These are phyloP conservation scores for Agrypnia vestita DNA, from an alignment of 1,140 invertebrate species.

Conservation along the genomic window DNA sequence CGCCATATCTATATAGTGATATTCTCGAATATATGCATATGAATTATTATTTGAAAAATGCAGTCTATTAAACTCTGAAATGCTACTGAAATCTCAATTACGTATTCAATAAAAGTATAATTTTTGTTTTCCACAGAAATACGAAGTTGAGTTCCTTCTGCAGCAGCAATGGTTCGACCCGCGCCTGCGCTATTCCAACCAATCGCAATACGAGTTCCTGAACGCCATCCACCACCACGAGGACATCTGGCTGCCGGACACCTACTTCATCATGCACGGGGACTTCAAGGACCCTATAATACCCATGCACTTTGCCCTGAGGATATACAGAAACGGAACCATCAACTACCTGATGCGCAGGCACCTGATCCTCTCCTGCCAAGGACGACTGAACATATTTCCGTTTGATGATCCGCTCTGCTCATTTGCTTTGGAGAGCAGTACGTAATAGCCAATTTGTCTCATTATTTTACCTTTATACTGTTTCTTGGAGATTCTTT, in stretches of 20 bases:
- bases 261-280: slow-evolving; percentile 96
- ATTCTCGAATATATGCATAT: no score
- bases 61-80: no score
- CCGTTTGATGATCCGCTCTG: slow-evolving; percentile 96
- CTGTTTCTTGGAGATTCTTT: no score
- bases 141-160: slow-evolving; percentile 93
- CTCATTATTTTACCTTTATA: no score
- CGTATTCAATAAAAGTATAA: no score
- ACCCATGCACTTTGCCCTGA: slow-evolving; percentile 91
- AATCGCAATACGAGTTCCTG: slow-evolving; percentile 87
- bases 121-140: slow-evolving; percentile 80
- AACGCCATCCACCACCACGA: slow-evolving; percentile 93
- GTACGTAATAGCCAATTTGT: slow-evolving; percentile 78
- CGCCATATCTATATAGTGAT: no score
- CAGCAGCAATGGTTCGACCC: slow-evolving; percentile 94
- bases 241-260: slow-evolving; percentile 93
- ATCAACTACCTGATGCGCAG: slow-evolving; percentile 94
- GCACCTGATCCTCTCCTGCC: slow-evolving; percentile 92
- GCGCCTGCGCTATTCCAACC: slow-evolving; percentile 87
- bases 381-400: slow-evolving; percentile 94
- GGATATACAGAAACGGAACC: slow-evolving; percentile 92
- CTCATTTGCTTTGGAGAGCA: slow-evolving; percentile 95
- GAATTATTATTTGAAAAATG: no score
- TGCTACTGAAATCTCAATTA: neutral
- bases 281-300: slow-evolving; percentile 94